Percentiles rank a stretch among this genome's conserved stretches.
Conservation (phyloP, 2,888 invertebrate species). For the Cynaeus angustus region DNA sequence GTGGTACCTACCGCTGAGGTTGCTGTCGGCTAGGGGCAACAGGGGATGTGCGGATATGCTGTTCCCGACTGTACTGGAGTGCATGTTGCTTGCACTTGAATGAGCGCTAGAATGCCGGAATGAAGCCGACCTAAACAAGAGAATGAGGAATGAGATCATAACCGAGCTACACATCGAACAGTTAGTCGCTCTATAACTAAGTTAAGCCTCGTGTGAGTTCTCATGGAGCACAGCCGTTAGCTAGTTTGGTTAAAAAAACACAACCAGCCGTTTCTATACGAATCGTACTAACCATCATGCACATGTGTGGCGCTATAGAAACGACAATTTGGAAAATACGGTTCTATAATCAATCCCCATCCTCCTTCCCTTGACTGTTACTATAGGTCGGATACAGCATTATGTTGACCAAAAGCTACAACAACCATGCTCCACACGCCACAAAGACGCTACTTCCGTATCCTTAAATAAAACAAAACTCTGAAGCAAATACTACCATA, state of each 20-base stretch:
- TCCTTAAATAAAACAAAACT: constrained; percentile 38
- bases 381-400: constrained; percentile 68
- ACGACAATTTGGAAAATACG: constrained; percentile 54
- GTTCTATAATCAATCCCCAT: constrained; percentile 62
- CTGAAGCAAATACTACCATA: constrained; percentile 34
- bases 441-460: constrained; percentile 61
- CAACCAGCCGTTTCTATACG: constrained; percentile 51
- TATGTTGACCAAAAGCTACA: constrained; percentile 68
- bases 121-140: constrained; percentile 90
- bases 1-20: constrained; percentile 74
- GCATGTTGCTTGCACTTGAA: constrained; percentile 80
- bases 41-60: constrained; percentile 95
- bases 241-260: constrained; percentile 53
- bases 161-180: constrained; percentile 60
- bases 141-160: constrained; percentile 69
- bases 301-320: constrained; percentile 52
- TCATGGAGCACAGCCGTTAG: constrained; percentile 67
- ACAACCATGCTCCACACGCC: constrained; percentile 71
- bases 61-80: constrained; percentile 84
- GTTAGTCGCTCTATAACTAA: constrained; percentile 56
- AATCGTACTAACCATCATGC: constrained; percentile 40
- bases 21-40: constrained; percentile 86
- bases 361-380: constrained; percentile 71
- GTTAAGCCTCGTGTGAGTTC: constrained; percentile 57
- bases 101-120: constrained; percentile 88